Conservation (phyloP, 2,888 invertebrate species). For the Nomada flava region DNA sequence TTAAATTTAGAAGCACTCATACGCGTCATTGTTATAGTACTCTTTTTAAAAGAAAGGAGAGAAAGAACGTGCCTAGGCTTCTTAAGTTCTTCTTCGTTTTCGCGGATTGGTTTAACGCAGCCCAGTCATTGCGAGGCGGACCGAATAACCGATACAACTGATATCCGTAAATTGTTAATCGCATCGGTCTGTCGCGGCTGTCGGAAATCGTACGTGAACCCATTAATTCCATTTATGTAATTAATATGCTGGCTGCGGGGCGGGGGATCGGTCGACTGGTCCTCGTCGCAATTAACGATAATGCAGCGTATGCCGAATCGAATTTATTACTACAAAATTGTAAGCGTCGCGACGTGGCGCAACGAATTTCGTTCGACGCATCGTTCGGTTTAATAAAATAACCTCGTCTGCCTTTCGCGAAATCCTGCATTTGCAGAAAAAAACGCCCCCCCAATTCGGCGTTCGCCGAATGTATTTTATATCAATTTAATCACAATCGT, state of each 20-base stretch:
- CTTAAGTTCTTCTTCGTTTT: background rate
- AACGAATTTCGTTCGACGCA: background rate
- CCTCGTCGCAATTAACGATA: conserved; percentile 48
- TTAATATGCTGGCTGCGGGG: conserved; percentile 27
- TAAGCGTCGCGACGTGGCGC: conserved; percentile 21
- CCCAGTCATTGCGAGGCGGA: background rate
- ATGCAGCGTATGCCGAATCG: conserved; percentile 34
- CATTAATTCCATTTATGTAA: conserved; percentile 50
- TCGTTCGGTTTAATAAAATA: conserved; percentile 7
- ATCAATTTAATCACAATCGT: too few species aligned
- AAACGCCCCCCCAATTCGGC: too few species aligned
- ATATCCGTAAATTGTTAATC: conserved; percentile 36
- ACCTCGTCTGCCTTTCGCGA: too few species aligned
- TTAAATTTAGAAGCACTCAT: too few species aligned
- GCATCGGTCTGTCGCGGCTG: background rate
- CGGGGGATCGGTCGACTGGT: background rate
- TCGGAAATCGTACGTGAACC: conserved; percentile 18
- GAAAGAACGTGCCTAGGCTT: too few species aligned
- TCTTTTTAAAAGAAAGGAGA: too few species aligned
- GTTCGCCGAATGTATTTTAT: too few species aligned
- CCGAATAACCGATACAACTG: background rate
- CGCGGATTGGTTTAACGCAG: background rate
- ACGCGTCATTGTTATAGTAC: too few species aligned
- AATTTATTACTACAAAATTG: conserved; percentile 39
- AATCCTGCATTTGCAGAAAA: too few species aligned